Evolutionary conservation across 2,888 invertebrate genomes (phyloP), one percentile per base, ranked within the genome.

Genomic region (Tenthredo mesomela): DNA sequence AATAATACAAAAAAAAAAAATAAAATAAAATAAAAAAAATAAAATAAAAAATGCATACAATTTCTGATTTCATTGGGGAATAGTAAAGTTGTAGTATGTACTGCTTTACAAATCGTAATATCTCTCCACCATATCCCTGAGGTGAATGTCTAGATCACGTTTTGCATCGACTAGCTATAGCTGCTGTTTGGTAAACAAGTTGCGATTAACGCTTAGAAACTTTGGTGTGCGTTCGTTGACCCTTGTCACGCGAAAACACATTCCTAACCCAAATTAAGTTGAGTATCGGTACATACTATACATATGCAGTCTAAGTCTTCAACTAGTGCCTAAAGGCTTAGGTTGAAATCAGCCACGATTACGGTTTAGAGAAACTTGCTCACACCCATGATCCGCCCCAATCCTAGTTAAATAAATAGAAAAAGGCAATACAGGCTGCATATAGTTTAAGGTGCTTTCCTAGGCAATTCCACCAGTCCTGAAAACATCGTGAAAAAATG

Each of bases 121-220:
- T 73, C 29, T 10, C 67, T 25, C 33, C 33, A 18, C 67, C 33
- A 67, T 25, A 58, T 29, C 37, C 40, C n/a, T 21, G 37, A 80
- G 80, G 80, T 80, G 80, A 80, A 80, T 80, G 80, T n/a, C 80
- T 80, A 37, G 80, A 80, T 80, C 58, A 80, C 58, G 80, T 61
- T 80, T 80, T 67, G 82, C 82, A 70, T 67, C 67, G 82, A 47
- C 50, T 33, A 33, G 33, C 33, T 33, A 29, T 33, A 29, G 29
- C 47, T 5, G 50, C 82, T 82, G 82, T 85, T 85, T 85, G 54
- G 80, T 85, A 85, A 85, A 85, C 85, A 85, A 47, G 50, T 70
- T 65, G 80, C 70, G 85, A 82, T 82, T 77, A 84, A 65, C 67
- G 78, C 65, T 84, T 85, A 85, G 85, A 82, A 85, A 85, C 37